These are phyloP conservation scores for Halyomorpha halys DNA, from an alignment of 1,140 invertebrate species.

Conservation along the genomic window DNA sequence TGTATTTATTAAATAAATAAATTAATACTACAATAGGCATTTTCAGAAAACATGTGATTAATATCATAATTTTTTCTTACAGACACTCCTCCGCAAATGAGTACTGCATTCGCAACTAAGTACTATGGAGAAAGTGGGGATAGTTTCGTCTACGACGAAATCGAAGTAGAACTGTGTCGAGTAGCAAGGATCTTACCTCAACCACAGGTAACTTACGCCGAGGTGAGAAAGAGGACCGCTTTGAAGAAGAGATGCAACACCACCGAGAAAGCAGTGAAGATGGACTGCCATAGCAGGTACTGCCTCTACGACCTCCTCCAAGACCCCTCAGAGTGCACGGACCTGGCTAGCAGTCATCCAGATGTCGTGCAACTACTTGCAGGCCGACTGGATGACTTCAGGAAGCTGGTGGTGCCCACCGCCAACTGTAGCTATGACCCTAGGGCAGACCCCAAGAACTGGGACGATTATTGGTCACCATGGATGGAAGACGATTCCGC, in stretches of 20 bases:
- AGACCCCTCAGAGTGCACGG: slow-evolving; percentile 10
- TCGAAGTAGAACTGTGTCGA: slow-evolving; percentile 45
- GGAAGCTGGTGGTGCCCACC: background rate
- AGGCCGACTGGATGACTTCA: background rate
- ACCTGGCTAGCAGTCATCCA: background rate
- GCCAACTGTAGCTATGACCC: background rate
- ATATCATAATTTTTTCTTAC: background rate
- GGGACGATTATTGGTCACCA: slow-evolving; percentile 2
- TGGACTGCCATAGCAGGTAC: slow-evolving; percentile 7
- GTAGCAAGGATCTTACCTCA: slow-evolving; percentile 44
- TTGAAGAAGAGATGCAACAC: background rate
- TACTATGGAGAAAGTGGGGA: background rate
- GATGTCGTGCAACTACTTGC: background rate
- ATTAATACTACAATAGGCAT: no score
- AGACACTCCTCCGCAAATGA: background rate
- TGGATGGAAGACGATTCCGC: background rate
- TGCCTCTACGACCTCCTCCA: slow-evolving; percentile 13
- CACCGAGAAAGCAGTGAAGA: background rate
- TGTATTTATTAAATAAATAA: no score
- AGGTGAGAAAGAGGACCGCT: background rate
- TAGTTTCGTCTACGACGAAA: background rate
- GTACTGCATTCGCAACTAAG: background rate
- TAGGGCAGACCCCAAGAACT: background rate
- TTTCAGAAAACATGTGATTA: no score
- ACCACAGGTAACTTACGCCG: slow-evolving; percentile 42